A percentile compares a stretch with the other conserved stretches of the same genome.
Evolutionary conservation across 35 echinoderm and acorn worm species (phyloP).

Genomic region (Lytechinus variegatus): DNA sequence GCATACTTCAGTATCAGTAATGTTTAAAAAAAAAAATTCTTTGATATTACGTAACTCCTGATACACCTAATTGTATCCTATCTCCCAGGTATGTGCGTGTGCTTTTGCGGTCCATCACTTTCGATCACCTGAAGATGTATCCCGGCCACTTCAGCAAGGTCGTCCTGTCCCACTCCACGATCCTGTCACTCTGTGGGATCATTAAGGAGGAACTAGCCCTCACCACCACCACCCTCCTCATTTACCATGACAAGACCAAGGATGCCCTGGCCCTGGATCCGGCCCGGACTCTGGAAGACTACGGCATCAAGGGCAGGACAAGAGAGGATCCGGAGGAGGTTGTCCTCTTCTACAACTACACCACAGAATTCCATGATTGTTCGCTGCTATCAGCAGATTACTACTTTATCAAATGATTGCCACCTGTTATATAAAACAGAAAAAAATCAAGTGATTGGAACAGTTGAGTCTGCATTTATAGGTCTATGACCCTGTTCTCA

Average conservation of each 20-base stretch:
- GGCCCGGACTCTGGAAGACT: constrained; percentile 74
- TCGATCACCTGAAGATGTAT: constrained; percentile 85
- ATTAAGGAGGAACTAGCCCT: constrained; percentile 75
- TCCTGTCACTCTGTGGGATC: constrained; percentile 70
- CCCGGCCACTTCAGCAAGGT: constrained; percentile 77
- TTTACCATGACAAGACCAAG: constrained; percentile 77
- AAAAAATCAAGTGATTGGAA: neutral
- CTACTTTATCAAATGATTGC: constrained; percentile 68
- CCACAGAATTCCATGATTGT: constrained; percentile 94
- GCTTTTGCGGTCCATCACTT: constrained; percentile 72
- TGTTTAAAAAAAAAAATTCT: too few relatives aligned
- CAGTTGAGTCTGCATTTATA: too few relatives aligned
- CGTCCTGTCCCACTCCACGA: constrained; percentile 70
- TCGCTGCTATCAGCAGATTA: constrained; percentile 83
- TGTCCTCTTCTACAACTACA: constrained; percentile 86
- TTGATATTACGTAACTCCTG: neutral
- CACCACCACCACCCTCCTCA: constrained; percentile 71
- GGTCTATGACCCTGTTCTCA: too few relatives aligned
- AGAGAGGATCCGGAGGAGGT: constrained; percentile 73
- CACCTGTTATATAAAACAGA: neutral
- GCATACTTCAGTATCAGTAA: too few relatives aligned
- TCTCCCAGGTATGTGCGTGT: constrained; percentile 73
- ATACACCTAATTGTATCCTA: neutral
- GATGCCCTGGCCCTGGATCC: constrained; percentile 67
- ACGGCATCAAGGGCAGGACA: constrained; percentile 74